Conservation (phyloP, 2,888 invertebrate species). For the Ephialtes manifestator region DNA sequence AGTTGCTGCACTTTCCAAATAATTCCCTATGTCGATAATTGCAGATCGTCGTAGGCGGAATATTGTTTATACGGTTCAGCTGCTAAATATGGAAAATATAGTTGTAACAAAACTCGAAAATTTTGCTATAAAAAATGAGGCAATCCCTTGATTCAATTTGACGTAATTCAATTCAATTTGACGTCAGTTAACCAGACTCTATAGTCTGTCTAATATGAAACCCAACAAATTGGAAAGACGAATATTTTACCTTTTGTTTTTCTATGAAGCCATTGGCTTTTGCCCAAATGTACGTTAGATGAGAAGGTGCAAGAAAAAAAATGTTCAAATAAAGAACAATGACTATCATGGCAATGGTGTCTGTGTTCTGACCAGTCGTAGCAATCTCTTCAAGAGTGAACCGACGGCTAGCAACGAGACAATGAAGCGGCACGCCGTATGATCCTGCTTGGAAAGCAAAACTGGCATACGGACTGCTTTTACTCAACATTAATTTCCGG, state of each 20-base stretch:
- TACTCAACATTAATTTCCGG: slow-evolving; percentile 68
- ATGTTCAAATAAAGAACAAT: slow-evolving; percentile 6
- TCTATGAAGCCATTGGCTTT: background rate
- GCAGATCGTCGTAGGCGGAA: too few relatives aligned
- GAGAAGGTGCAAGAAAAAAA: slow-evolving; percentile 2
- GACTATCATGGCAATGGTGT: background rate
- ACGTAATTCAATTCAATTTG: too few relatives aligned
- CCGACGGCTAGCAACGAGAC: slow-evolving; percentile 22
- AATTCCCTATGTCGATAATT: too few relatives aligned
- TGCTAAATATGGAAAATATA: too few relatives aligned
- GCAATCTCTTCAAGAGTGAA: slow-evolving; percentile 39
- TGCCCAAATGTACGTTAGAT: background rate
- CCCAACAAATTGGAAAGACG: background rate
- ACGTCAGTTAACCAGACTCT: too few relatives aligned
- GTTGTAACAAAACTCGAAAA: too few relatives aligned
- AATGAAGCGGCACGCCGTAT: slow-evolving; percentile 60
- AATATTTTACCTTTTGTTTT: background rate
- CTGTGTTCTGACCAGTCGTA: slow-evolving; percentile 18
- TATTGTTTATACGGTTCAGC: too few relatives aligned
- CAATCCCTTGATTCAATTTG: too few relatives aligned
- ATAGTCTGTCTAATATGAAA: background rate
- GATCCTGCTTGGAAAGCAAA: slow-evolving; percentile 52
- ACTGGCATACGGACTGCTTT: slow-evolving; percentile 46
- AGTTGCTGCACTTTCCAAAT: too few relatives aligned
- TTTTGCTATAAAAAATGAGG: too few relatives aligned